Conservation (phyloP, 2,113 vertebrate genomes). For the Athene noctua region DNA sequence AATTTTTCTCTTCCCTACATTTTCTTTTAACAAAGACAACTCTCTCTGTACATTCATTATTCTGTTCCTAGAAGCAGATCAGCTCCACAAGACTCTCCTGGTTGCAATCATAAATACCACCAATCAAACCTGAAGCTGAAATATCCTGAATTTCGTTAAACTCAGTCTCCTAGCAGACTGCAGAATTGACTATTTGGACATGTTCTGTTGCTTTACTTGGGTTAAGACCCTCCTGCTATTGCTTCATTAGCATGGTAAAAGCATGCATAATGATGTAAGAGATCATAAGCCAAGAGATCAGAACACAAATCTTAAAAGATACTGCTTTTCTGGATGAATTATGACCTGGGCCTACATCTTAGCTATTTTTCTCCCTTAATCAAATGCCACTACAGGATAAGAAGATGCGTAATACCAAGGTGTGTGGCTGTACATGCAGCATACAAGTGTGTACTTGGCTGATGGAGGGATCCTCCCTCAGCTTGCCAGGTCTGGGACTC, state of each 20-base stretch:
- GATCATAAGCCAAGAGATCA: not conserved
- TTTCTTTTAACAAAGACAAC: not conserved
- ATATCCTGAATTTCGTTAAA: not conserved
- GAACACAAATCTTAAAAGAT: not conserved
- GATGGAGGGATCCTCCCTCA: not conserved
- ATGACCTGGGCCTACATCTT: not conserved
- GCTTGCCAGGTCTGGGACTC: fast-evolving
- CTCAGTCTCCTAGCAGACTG: not conserved
- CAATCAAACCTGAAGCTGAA: slow-evolving; percentile 5
- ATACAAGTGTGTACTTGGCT: fast-evolving
- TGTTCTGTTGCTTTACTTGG: not conserved
- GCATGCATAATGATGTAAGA: not conserved
- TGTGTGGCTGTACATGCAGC: not conserved
- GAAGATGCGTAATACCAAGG: not conserved
- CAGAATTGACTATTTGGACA: not conserved
- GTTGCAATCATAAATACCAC: not conserved
- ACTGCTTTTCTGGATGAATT: not conserved
- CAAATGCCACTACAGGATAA: not conserved
- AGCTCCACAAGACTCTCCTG: not conserved
- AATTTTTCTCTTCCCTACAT: not conserved
- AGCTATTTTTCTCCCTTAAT: not conserved
- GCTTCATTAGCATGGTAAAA: not conserved
- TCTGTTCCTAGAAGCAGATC: not conserved
- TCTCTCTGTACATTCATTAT: not conserved
- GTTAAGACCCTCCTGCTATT: not conserved